Percentiles rank a stretch among this genome's conserved stretches.
Evolutionary conservation across 2,797 vertebrate species (phyloP).

Genomic region (Potorous gilbertii): DNA sequence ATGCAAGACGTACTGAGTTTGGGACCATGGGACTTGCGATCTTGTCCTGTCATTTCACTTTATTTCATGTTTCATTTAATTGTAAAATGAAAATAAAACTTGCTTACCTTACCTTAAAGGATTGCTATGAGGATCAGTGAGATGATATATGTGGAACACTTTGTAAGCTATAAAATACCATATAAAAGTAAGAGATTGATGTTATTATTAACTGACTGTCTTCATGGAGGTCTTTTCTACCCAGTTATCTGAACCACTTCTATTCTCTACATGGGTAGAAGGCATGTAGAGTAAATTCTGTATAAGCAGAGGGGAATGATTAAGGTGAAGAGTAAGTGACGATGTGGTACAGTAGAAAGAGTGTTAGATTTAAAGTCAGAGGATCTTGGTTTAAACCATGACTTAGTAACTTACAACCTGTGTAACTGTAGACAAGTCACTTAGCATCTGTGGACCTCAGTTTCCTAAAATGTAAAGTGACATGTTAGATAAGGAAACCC

Average conservation of each 20-base stretch:
- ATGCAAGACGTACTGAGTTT: background rate
- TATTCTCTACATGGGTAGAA: background rate
- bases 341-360: background rate
- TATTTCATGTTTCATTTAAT: background rate
- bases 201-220: background rate
- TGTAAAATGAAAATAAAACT: background rate
- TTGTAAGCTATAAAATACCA: background rate
- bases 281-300: background rate
- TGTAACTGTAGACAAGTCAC: background rate
- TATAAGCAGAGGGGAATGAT: background rate
- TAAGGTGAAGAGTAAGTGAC: background rate
- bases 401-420: background rate
- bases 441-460: background rate
- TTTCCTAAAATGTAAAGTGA: conserved; percentile 15
- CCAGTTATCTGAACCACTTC: background rate
- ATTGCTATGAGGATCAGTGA: background rate
- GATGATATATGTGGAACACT: background rate
- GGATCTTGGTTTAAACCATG: background rate
- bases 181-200: background rate
- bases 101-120: background rate
- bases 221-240: background rate
- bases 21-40: background rate
- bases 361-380: background rate
- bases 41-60: background rate
- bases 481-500: background rate